Base-by-base conservation (phyloP, 2,888 invertebrate species). In the Noctua comes region DNA sequence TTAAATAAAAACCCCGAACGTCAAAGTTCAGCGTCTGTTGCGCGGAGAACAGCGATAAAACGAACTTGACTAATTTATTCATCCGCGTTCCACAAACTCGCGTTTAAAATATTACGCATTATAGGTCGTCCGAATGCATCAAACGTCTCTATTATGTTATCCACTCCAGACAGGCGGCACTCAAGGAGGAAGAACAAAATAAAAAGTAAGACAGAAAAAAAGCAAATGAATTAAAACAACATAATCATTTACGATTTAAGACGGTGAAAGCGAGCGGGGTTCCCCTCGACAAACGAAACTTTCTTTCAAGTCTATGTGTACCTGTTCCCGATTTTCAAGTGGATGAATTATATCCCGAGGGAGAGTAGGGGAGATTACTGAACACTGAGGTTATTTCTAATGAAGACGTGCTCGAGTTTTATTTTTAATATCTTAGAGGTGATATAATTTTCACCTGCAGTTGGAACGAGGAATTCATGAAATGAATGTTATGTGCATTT, bases 141-240 rank as follows among this genome's bases (percentile, higher is more conserved):
- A 90, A 91, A 91, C 90, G 91, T 88, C 91, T 91, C 90, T 91
- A 92, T 91, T 91, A 92, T 90, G 88, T 89, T 90, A 93, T 92
- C 94, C 95, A 94, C 96, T 95, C 91, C 95, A 94, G 96, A 92
- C 96, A 96, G 96, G 96, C 96, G 96, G 96, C 95, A 91, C 92
- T 95, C 93, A 94, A 94, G 94, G 92, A 93, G 90, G 90, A 94
- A 94, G 92, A 93, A 94, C 91, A 89, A 94, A 95, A 94, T 92
- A 92, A 95, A 95, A 95, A 93, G 92, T 91, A 94, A 93, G 91
- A 93, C 90, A 94, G 91, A 93, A 94, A 94, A 94, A 94, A 96
- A 96, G 96, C 96, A 95, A 96, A 96, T 95, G 95, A 96, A 96
- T 96, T 96, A 96, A 96, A 96, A 96, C 95, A 96, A 96, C 96